Percentiles rank a stretch among this genome's conserved stretches.
phyloP scores from a whole-genome alignment of 2,797 vertebrate species.

The Todus mexicanus region DNA sequence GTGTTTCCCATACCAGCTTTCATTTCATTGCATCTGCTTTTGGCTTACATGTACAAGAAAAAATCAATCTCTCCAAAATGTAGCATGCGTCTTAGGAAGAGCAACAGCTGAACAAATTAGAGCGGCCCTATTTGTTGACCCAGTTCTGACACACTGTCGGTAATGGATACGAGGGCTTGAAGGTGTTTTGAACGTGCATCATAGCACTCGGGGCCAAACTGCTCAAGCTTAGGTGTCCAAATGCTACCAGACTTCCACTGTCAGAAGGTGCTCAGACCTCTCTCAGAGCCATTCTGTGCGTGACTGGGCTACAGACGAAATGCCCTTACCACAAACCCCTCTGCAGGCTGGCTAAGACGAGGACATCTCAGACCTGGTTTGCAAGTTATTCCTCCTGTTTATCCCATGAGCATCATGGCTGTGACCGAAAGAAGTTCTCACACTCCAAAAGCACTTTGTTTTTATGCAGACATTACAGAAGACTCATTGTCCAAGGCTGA shows the following conservation, averaged over 20 bases:
- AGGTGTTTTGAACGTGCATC: not conserved
- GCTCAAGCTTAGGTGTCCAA: not conserved
- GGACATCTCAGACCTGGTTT: not conserved
- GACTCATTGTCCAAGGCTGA: not conserved
- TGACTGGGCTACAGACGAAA: not conserved
- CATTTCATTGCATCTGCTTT: not conserved
- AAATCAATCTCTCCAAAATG: not conserved
- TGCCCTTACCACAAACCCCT: not conserved
- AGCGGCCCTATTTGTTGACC: not conserved
- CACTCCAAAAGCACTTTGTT: not conserved
- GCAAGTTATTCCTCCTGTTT: not conserved
- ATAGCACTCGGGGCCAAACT: not conserved
- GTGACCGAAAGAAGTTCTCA: not conserved
- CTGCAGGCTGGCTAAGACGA: not conserved
- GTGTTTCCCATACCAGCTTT: not conserved
- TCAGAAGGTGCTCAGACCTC: not conserved
- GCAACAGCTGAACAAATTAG: not conserved
- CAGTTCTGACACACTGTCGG: not conserved
- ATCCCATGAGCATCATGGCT: not conserved
- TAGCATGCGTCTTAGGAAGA: not conserved
- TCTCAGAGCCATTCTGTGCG: not conserved
- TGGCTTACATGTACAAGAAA: not conserved
- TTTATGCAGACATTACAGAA: not conserved
- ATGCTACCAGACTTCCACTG: not conserved
- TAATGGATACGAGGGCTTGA: not conserved